Percentiles rank a stretch among this genome's conserved stretches.
Conservation (phyloP, 2,888 invertebrate species). For the Geotrupes spiniger region DNA sequence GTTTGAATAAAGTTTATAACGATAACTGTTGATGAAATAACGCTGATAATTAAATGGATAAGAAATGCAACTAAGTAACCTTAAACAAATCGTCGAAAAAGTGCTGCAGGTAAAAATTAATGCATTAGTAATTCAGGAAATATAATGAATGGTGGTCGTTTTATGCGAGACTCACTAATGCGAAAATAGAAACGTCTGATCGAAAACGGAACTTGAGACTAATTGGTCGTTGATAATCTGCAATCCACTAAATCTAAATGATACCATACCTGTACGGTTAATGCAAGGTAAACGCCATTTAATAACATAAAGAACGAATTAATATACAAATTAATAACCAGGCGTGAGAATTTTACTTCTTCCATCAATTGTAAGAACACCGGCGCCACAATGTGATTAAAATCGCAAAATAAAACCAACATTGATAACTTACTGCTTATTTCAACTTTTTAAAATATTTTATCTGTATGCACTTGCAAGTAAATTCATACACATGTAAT, state of each 20-base stretch:
- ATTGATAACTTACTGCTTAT: conserved; percentile 10
- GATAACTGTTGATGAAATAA: no score
- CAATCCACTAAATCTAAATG: not conserved
- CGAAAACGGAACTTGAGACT: not conserved
- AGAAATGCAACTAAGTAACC: no score
- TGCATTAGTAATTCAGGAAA: conserved; percentile 1
- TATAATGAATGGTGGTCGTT: not conserved
- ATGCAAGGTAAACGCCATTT: no score
- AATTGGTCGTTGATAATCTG: not conserved
- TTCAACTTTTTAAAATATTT: not conserved
- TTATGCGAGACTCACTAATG: not conserved
- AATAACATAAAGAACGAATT: not conserved
- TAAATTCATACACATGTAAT: not conserved
- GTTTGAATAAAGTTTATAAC: no score
- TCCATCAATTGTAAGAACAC: conserved; percentile 1
- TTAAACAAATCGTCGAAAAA: no score
- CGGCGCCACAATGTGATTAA: conserved; percentile 13
- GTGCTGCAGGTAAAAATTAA: no score
- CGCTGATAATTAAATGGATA: no score
- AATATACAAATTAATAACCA: conserved; percentile 10
- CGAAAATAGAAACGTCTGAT: not conserved
- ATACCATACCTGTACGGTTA: no score
- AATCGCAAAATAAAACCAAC: conserved; percentile 12
- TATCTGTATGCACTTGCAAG: not conserved
- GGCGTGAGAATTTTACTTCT: conserved; percentile 11